Conservation (phyloP, 2,797 vertebrate species). For the Acanthurus leucopareius region DNA sequence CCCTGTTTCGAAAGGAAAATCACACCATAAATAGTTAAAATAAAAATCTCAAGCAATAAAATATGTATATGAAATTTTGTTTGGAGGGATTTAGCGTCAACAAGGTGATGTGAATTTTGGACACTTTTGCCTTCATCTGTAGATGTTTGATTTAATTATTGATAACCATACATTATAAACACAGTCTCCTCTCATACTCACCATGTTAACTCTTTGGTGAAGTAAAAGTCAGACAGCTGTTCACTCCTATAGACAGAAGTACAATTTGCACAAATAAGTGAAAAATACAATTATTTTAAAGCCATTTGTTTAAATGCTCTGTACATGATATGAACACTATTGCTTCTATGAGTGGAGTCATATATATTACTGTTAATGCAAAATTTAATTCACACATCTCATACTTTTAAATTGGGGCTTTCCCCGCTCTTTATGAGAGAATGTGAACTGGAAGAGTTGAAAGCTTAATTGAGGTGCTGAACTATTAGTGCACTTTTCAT, state of each 20-base stretch:
- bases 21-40: slow-evolving; percentile 5
- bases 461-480: slow-evolving; percentile 16
- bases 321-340: background rate
- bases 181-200: slow-evolving; percentile 27
- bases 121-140: background rate
- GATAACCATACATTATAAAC: background rate
- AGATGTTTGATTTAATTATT: background rate
- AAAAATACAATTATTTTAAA: background rate
- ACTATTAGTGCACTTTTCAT: slow-evolving; percentile 24
- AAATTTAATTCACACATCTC: slow-evolving; percentile 8
- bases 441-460: background rate
- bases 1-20: slow-evolving; percentile 41
- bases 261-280: slow-evolving; percentile 17
- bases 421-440: background rate
- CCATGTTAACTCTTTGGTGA: slow-evolving; percentile 7
- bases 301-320: slow-evolving; percentile 9
- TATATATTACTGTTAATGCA: slow-evolving; percentile 18
- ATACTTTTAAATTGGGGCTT: background rate
- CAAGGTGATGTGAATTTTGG: background rate
- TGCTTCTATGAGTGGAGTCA: background rate
- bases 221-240: slow-evolving; percentile 37
- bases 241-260: slow-evolving; percentile 32
- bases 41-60: slow-evolving; percentile 1
- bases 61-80: background rate
- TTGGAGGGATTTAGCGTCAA: background rate